Conservation (phyloP, 2,113 vertebrate species). For the Scortum barcoo region DNA sequence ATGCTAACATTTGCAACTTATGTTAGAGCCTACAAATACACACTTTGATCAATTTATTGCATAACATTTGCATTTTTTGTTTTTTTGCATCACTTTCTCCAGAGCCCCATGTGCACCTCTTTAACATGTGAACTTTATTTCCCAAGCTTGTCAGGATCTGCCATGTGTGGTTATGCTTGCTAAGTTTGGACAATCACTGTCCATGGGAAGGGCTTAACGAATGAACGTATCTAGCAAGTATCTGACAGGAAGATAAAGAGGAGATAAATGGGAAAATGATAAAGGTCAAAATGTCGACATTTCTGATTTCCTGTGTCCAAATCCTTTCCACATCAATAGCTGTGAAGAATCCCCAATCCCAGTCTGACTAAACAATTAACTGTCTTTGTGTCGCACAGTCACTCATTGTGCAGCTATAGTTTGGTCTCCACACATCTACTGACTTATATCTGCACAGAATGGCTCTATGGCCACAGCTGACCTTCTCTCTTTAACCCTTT, state of each 20-base stretch:
- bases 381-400: slow-evolving; percentile 74
- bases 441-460: slow-evolving; percentile 68
- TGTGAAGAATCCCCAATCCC: slow-evolving; percentile 44
- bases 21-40: no score
- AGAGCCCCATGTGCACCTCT: not conserved
- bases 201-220: slow-evolving; percentile 7
- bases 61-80: not conserved
- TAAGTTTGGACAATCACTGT: not conserved
- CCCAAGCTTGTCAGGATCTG: not conserved
- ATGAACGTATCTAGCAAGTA: not conserved
- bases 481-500: slow-evolving; percentile 67
- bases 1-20: no score
- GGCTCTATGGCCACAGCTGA: slow-evolving; percentile 61
- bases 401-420: slow-evolving; percentile 71
- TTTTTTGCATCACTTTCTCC: not conserved
- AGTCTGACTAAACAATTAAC: slow-evolving; percentile 55
- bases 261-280: slow-evolving; percentile 39
- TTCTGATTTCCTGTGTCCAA: slow-evolving; percentile 62
- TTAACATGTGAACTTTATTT: not conserved
- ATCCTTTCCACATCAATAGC: slow-evolving; percentile 65
- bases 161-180: not conserved
- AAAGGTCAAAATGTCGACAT: slow-evolving; percentile 59
- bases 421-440: slow-evolving; percentile 60
- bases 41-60: not conserved
- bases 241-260: slow-evolving; percentile 33